Evolutionary conservation across 2,888 invertebrate genomes (phyloP).

Genomic region (Drosophila koepferae): DNA sequence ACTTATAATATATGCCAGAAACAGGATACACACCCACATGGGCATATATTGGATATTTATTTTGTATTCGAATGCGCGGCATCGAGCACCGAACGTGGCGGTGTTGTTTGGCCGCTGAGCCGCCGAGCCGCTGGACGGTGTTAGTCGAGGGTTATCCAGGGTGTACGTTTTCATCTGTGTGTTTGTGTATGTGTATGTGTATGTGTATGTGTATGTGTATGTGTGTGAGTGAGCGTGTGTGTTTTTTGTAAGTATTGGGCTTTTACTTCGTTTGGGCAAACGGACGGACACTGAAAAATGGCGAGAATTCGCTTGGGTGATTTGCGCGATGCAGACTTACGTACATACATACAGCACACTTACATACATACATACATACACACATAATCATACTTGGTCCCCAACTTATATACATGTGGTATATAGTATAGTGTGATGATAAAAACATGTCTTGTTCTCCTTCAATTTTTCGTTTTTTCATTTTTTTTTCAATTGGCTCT

Average conservation of each 20-base stretch:
- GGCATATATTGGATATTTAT: constrained; percentile 82
- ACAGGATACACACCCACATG: constrained; percentile 81
- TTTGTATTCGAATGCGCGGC: constrained; percentile 77
- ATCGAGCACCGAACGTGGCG: constrained; percentile 71
- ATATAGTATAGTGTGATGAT: constrained; percentile 5
- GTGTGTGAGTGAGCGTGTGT: constrained; percentile 11
- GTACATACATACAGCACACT: background rate
- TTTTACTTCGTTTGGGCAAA: constrained; percentile 70
- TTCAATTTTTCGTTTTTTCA: background rate
- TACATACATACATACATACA: background rate
- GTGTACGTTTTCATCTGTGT: constrained; percentile 25
- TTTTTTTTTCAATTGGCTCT: background rate
- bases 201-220: constrained; percentile 6
- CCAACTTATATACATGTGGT: constrained; percentile 5
- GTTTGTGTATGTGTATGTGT: constrained; percentile 18
- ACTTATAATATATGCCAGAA: constrained; percentile 84
- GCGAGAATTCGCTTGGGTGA: constrained; percentile 80
- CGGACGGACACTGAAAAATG: constrained; percentile 79
- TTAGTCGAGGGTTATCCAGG: constrained; percentile 54
- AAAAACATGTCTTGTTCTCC: background rate
- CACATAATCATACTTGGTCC: constrained; percentile 7
- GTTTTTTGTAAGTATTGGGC: constrained; percentile 58
- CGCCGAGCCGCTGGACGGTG: constrained; percentile 50
- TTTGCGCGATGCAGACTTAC: constrained; percentile 56
- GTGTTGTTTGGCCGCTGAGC: constrained; percentile 57